phyloP scores from a whole-genome alignment of 1,140 invertebrate genomes.

The Drosophila grimshawi region DNA sequence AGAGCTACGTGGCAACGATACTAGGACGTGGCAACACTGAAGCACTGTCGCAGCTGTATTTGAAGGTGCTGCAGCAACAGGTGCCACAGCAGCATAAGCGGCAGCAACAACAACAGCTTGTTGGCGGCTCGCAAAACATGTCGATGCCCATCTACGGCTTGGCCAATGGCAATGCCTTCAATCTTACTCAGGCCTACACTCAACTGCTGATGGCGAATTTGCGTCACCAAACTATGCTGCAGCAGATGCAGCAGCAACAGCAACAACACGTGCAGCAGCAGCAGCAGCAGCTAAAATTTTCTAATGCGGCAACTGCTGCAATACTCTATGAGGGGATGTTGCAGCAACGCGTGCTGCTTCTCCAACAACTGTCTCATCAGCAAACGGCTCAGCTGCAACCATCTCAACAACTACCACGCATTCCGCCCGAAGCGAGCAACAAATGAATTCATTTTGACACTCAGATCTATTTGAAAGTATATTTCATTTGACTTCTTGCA shows the following conservation, averaged over 20 bases:
- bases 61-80: constrained; percentile 31
- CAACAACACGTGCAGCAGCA: constrained; percentile 5
- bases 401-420: constrained; percentile 30
- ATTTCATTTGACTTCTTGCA: too few relatives aligned
- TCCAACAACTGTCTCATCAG: constrained; percentile 43
- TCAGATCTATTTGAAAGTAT: neutral
- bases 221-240: constrained; percentile 30
- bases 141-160: constrained; percentile 29
- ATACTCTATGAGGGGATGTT: constrained; percentile 50
- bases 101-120: constrained; percentile 27
- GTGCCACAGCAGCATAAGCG: constrained; percentile 31
- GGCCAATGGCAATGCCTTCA: constrained; percentile 27
- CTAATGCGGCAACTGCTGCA: constrained; percentile 39
- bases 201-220: constrained; percentile 54
- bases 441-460: constrained; percentile 33
- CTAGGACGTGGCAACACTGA: constrained; percentile 7
- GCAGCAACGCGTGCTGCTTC: constrained; percentile 44
- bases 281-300: constrained; percentile 2
- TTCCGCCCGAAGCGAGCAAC: constrained; percentile 7
- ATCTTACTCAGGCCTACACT: constrained; percentile 50
- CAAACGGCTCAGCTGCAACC: constrained; percentile 22
- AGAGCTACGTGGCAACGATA: neutral
- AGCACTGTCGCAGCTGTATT: constrained; percentile 24
- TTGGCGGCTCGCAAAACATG: constrained; percentile 14
- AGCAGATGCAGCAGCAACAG: constrained; percentile 1